Percentiles rank a stretch among this genome's conserved stretches.
Conservation (phyloP, 1,140 invertebrate species). For the Prorops nasuta region DNA sequence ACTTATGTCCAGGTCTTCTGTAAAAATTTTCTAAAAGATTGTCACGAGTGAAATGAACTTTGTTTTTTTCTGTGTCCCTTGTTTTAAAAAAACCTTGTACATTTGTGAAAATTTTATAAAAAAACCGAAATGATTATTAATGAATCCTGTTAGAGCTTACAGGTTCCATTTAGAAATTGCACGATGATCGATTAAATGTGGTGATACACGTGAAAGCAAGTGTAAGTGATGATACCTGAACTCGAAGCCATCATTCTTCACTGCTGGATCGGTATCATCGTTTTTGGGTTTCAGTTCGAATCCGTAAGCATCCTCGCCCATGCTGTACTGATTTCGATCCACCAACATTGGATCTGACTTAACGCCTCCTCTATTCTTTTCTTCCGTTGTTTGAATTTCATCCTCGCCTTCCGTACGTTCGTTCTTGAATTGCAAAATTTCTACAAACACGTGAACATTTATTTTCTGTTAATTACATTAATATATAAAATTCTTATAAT, state of each 20-base stretch:
- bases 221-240: conserved; percentile 35
- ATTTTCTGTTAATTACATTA: background rate
- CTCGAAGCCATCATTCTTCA: conserved; percentile 36
- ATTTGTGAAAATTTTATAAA: no score
- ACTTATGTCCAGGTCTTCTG: no score
- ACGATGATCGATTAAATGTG: background rate
- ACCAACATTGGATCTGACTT: conserved; percentile 29
- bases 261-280: conserved; percentile 26
- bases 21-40: no score
- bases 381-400: conserved; percentile 5
- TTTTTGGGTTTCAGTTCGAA: conserved; percentile 27
- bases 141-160: no score
- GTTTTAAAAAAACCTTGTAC: no score
- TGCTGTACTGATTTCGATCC: conserved; percentile 39
- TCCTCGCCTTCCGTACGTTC: conserved; percentile 15
- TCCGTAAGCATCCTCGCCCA: conserved; percentile 23
- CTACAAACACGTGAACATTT: conserved; percentile 19
- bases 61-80: no score
- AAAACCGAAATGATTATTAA: no score
- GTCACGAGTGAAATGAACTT: no score
- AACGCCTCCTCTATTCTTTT: background rate
- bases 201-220: no score
- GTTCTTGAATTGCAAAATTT: conserved; percentile 45
- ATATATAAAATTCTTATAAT: conserved; percentile 3
- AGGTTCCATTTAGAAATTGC: background rate